Percentiles rank a stretch among this genome's conserved stretches.
Evolutionary conservation across 2,113 vertebrate genomes (phyloP).

Genomic region (Camelus dromedarius): DNA sequence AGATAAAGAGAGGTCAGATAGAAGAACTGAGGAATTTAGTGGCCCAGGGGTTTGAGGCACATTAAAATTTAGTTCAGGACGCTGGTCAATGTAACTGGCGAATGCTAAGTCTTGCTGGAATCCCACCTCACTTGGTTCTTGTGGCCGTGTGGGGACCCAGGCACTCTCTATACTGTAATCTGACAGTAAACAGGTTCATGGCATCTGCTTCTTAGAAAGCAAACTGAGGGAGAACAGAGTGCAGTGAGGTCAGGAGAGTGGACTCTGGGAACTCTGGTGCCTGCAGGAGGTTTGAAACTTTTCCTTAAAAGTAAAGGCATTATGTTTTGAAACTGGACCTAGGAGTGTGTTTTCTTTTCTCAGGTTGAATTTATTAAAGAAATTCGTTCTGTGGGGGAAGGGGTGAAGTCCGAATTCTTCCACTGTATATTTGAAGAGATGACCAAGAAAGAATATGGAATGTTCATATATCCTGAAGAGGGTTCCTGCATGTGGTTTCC

Average conservation of each 20-base stretch:
- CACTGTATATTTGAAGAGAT: conserved; percentile 87
- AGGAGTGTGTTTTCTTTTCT: not conserved
- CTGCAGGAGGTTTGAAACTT: not conserved
- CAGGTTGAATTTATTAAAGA: conserved; percentile 89
- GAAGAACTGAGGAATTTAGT: not conserved
- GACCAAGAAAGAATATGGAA: conserved; percentile 83
- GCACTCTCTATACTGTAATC: not conserved
- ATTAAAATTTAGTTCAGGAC: not conserved
- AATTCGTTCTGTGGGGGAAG: not conserved
- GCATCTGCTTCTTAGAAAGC: not conserved
- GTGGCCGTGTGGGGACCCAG: not conserved
- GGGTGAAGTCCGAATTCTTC: conserved; percentile 89
- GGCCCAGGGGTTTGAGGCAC: not conserved
- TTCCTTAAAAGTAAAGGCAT: not conserved
- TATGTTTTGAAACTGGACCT: not conserved
- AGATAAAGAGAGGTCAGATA: not conserved
- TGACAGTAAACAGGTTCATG: not conserved
- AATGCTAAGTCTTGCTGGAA: not conserved
- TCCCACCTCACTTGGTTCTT: not conserved
- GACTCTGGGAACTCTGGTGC: not conserved
- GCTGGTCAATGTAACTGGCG: not conserved
- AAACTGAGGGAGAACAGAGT: not conserved
- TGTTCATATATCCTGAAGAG: conserved; percentile 87
- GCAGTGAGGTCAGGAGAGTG: not conserved
- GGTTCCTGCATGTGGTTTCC: conserved; percentile 89